These are phyloP conservation scores for Lepidurus couesii DNA, from an alignment of 1,140 invertebrate species.

Conservation along the genomic window DNA sequence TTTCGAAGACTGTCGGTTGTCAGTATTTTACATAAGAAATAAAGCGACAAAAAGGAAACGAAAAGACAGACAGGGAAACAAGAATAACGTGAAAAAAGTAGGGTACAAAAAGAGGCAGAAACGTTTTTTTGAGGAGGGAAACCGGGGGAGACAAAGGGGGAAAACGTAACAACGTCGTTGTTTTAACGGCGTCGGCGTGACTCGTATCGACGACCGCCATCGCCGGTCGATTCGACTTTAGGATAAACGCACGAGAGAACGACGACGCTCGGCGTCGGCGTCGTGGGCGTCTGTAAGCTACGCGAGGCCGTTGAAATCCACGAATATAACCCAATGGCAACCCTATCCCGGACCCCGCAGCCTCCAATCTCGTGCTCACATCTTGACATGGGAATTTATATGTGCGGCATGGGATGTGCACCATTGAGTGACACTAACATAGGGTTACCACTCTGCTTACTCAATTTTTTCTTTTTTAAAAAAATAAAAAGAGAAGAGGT, in stretches of 20 bases:
- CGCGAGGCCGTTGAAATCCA: too few species aligned
- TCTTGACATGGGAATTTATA: constrained; percentile 19
- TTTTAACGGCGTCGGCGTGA: constrained; percentile 20
- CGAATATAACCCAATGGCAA: constrained; percentile 1
- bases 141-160: not conserved
- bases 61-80: not conserved
- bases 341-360: not conserved
- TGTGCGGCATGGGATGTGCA: constrained; percentile 17
- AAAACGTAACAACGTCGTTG: not conserved
- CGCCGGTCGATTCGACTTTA: constrained; percentile 17
- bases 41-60: not conserved
- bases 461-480: not conserved
- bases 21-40: not conserved
- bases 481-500: too few species aligned
- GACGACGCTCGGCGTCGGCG: not conserved
- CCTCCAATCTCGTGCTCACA: not conserved
- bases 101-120: not conserved
- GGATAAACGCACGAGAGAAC: not conserved
- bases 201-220: constrained; percentile 17
- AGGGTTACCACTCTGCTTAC: not conserved
- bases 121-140: not conserved
- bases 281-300: not conserved
- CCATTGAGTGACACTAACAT: constrained; percentile 4
- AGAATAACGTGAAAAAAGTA: not conserved
- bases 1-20: not conserved